Evolutionary conservation across 2,113 vertebrate species (phyloP).

Genomic region (Chaenogobius annularis): DNA sequence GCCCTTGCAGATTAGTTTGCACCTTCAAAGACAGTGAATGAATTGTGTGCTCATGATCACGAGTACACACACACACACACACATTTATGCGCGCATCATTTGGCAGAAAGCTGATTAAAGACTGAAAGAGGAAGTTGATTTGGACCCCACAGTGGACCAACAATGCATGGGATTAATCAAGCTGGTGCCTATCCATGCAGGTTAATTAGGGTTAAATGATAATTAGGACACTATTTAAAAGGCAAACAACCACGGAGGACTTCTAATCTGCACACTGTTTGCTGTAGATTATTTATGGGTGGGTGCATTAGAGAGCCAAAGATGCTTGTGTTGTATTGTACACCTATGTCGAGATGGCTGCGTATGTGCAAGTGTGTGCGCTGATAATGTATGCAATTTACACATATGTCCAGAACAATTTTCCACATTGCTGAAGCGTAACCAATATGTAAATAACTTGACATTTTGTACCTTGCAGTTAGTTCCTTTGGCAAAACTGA

Average conservation of each 20-base stretch:
- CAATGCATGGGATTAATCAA: conserved; percentile 68
- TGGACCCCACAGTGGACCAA: conserved; percentile 58
- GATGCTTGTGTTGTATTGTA: background rate
- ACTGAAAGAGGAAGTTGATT: conserved; percentile 64
- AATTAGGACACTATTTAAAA: conserved; percentile 76
- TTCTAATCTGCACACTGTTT: conserved; percentile 59
- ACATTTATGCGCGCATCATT: conserved; percentile 17
- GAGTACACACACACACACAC: background rate
- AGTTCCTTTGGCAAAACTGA: conserved; percentile 10
- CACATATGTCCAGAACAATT: conserved; percentile 7
- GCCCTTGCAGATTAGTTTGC: conserved; percentile 49
- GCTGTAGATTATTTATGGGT: conserved; percentile 41
- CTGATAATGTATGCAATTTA: too few species aligned
- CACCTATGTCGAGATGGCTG: too few species aligned
- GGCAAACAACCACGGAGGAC: conserved; percentile 65
- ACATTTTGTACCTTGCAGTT: conserved; percentile 5
- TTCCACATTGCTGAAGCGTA: background rate
- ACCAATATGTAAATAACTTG: conserved; percentile 11
- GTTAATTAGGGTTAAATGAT: conserved; percentile 81
- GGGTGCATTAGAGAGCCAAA: conserved; percentile 3
- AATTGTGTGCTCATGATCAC: conserved; percentile 13
- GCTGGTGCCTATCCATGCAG: conserved; percentile 63
- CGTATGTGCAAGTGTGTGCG: too few species aligned
- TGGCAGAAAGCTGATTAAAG: conserved; percentile 69
- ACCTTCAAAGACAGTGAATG: conserved; percentile 38